A percentile compares a stretch with the other conserved stretches of the same genome.
These are phyloP conservation scores for Prenolepis imparis DNA, from an alignment of 2,888 invertebrate species.

Conservation along the genomic window DNA sequence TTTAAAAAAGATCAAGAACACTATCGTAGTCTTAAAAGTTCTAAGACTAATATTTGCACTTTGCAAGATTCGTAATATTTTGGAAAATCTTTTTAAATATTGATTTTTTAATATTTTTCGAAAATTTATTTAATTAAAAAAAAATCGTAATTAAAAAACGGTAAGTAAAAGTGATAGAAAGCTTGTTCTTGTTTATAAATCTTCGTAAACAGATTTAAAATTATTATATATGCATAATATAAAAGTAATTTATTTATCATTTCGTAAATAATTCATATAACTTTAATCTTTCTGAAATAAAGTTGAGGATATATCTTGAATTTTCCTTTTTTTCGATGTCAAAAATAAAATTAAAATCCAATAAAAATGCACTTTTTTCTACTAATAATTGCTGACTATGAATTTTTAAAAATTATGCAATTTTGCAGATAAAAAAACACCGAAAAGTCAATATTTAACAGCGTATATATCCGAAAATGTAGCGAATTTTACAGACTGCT, in stretches of 20 bases:
- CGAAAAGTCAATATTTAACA: not conserved
- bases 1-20: not conserved
- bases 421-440: not conserved
- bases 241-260: not conserved
- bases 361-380: not conserved
- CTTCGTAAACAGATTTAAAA: not conserved
- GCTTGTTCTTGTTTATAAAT: not conserved
- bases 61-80: not conserved
- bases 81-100: not conserved
- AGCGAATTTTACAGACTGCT: not conserved
- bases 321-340: not conserved
- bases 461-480: not conserved
- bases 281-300: not conserved
- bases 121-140: not conserved
- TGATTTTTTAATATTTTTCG: not conserved
- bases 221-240: not conserved
- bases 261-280: not conserved
- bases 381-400: not conserved
- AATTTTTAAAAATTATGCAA: not conserved
- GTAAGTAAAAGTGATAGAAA: not conserved
- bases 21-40: not conserved
- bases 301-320: not conserved
- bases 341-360: not conserved
- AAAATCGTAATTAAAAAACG: not conserved
- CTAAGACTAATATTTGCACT: not conserved